Base-by-base conservation (phyloP, 2,888 invertebrate species). In the Conomelus anceps region DNA sequence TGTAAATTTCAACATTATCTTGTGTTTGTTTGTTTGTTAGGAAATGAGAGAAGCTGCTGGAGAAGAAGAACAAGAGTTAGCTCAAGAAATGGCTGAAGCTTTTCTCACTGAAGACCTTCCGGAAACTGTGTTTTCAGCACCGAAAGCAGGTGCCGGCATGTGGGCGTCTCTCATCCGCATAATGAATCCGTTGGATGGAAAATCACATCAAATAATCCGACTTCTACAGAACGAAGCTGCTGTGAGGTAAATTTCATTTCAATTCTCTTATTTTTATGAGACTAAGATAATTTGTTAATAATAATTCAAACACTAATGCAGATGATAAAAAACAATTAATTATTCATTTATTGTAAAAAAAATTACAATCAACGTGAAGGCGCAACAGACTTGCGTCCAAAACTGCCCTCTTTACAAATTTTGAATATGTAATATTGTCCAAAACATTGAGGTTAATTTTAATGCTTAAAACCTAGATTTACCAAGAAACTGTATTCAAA, bases 31-130 rank as follows among this genome's bases (percentile, higher is more conserved):
- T 85, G 87, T 88, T 87, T n/a, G n/a, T 86, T 90, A 94, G 94
- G 98, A 99, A 94, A 98, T 99, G 98, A 96, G 98, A 90, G 98
- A 99, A 93, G 98, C 99, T 0, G 99, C 99, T 0, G 98, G 98
- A 0, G 97, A 98, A 86, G 99, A 99, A 91, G 99, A 99, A 93
- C 97, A 98, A 91, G 98, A 99, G 92, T 94, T 99, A 89, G 99
- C 99, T 0, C 97, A 97, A 91, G 99, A 99, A 94, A 98, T 99
- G 97, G 99, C 99, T 0, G 98, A 98, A 92, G 98, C 99, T 9
- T 99, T 99, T 92, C 94, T 99, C 0, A 98, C 97, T 89, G 99
- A 99, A 93, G 97, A 98, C 91, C 94, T 99, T 1, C 98, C 99
- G 0, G 99, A 99, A 94, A 97, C 96, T 92, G 94, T 96, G 0